Conservation (phyloP, 2,888 invertebrate species). For the Drosophila infuscata region DNA sequence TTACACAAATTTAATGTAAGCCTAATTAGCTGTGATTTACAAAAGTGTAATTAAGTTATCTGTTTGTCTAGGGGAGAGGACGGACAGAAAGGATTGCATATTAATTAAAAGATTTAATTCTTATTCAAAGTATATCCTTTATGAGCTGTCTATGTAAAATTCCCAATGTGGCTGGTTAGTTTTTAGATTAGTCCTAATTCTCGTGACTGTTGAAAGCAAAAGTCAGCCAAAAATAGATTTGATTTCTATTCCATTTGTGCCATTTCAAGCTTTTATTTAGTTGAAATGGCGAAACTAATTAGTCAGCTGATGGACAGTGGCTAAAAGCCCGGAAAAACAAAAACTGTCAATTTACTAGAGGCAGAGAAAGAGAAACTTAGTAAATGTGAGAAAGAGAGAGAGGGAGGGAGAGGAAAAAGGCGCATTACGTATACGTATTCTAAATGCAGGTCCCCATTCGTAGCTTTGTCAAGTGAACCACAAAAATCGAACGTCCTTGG, state of each 20-base stretch:
- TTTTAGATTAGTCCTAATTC: too few species aligned
- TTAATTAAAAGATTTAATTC: not conserved
- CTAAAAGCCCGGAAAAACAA: constrained; percentile 46
- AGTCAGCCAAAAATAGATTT: constrained; percentile 13
- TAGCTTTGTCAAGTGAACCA: constrained; percentile 56
- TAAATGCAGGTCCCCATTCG: constrained; percentile 41
- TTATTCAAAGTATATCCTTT: not conserved
- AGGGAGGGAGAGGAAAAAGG: not conserved
- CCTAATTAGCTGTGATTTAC: not conserved
- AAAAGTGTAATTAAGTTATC: not conserved
- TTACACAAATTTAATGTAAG: constrained; percentile 6
- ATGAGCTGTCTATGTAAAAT: not conserved
- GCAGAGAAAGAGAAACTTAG: not conserved
- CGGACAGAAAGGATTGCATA: not conserved
- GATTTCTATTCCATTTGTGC: not conserved
- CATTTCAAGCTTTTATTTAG: constrained; percentile 17
- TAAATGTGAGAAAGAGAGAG: not conserved
- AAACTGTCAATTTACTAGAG: constrained; percentile 53
- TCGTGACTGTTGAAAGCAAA: not conserved
- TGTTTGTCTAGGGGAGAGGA: not conserved
- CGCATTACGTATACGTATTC: constrained; percentile 42
- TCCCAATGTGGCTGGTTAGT: too few species aligned
- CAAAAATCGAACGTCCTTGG: constrained; percentile 79
- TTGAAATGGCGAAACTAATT: constrained; percentile 43
- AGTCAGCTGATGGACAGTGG: constrained; percentile 34